phyloP scores from a whole-genome alignment of 2,888 invertebrate species.

The Lumbricus terrestris region DNA sequence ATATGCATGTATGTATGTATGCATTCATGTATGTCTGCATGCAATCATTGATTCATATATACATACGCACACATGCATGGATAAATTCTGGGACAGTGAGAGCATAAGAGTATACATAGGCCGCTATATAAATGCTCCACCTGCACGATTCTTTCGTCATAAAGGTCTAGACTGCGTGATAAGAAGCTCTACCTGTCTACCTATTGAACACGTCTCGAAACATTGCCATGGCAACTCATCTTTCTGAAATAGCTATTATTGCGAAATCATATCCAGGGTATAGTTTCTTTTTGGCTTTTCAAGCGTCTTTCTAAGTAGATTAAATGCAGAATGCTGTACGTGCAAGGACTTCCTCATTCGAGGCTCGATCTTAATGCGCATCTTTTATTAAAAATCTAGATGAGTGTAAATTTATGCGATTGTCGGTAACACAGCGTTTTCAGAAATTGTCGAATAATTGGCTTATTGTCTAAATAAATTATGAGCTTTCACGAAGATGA shows the following conservation, averaged over 20 bases:
- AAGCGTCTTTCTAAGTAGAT: no score
- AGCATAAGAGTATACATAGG: not conserved
- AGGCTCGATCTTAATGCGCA: no score
- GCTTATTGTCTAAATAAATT: not conserved
- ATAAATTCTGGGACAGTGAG: not conserved
- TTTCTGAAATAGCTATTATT: no score
- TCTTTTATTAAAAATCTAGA: not conserved
- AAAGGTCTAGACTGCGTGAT: not conserved
- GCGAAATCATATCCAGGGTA: not conserved
- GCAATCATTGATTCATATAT: no score
- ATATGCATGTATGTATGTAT: not conserved
- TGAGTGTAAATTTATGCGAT: not conserved
- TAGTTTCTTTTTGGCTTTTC: not conserved
- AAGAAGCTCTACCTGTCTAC: not conserved
- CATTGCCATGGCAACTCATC: no score
- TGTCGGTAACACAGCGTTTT: not conserved
- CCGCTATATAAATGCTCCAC: not conserved
- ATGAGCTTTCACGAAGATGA: not conserved
- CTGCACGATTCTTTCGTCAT: not conserved
- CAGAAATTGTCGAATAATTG: not conserved
- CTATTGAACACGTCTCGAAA: not conserved
- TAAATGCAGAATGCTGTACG: no score
- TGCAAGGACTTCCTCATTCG: no score
- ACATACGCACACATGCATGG: no score
- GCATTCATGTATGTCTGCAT: no score